These are phyloP conservation scores for Platycercus adscitus DNA, from an alignment of 2,113 vertebrate species.

Conservation along the genomic window DNA sequence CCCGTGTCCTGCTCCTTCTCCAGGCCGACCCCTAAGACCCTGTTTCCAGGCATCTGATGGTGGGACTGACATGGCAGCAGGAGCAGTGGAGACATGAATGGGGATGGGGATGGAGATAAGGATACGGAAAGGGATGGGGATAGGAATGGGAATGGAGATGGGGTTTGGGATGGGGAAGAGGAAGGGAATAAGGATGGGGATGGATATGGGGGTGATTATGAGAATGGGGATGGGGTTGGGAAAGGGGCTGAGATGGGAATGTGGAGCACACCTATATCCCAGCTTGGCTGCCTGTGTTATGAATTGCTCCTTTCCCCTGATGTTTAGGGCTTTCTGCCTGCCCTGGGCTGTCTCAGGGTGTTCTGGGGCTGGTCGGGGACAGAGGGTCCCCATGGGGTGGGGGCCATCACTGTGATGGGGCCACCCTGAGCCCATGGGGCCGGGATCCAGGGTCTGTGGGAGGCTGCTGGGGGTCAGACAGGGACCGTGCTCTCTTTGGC, in stretches of 20 bases:
- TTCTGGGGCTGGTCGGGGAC: not conserved
- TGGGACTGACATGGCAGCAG: not conserved
- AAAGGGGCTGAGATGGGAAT: no score
- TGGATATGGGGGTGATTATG: not conserved
- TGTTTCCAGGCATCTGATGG: no score
- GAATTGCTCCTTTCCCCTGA: not conserved
- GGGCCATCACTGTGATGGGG: fast-evolving
- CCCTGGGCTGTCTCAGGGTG: fast-evolving
- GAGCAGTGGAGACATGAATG: fast-evolving
- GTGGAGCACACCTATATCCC: not conserved
- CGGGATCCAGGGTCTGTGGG: fast-evolving
- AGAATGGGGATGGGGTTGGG: not conserved
- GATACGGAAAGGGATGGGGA: no score
- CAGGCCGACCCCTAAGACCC: fast-evolving
- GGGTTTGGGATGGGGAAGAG: not conserved
- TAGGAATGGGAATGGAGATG: not conserved
- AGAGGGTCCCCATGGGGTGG: not conserved
- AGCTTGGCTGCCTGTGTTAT: not conserved
- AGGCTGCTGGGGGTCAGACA: not conserved
- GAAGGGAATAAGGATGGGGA: not conserved
- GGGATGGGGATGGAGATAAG: not conserved
- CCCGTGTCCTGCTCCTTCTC: not conserved
- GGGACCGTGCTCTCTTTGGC: not conserved
- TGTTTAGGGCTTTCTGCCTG: not conserved
- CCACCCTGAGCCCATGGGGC: fast-evolving